These are phyloP conservation scores for Sylvilagus bachmani DNA, from an alignment of 2,113 vertebrate species.

Conservation along the genomic window DNA sequence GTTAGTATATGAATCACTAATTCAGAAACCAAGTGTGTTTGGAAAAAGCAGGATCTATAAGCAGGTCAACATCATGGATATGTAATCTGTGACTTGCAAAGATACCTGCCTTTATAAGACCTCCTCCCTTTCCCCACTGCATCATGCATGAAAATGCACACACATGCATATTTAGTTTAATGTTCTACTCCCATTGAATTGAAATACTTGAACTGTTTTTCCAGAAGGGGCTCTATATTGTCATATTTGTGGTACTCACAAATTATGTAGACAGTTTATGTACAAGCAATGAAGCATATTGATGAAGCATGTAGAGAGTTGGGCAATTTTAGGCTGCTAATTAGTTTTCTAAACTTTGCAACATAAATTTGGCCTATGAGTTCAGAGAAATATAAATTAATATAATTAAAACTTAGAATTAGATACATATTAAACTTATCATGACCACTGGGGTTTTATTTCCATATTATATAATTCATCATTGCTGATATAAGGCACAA, in stretches of 20 bases:
- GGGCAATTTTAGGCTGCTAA: background rate
- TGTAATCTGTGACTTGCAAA: background rate
- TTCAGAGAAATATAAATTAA: background rate
- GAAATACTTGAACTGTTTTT: background rate
- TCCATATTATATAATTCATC: background rate
- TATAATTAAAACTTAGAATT: background rate
- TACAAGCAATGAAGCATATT: background rate
- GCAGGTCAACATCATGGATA: fast-evolving
- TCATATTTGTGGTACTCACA: background rate
- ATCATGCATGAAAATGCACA: background rate
- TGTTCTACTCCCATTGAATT: background rate
- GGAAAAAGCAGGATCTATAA: background rate
- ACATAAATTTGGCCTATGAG: background rate
- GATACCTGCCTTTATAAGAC: background rate
- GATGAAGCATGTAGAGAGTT: background rate
- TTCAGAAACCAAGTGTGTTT: background rate
- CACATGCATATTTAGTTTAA: no score
- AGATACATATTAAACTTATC: background rate
- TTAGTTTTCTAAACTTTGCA: background rate
- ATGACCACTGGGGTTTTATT: background rate
- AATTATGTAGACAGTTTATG: background rate
- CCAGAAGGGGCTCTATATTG: background rate
- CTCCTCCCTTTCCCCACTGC: no score
- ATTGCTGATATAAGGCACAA: background rate
- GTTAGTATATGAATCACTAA: background rate